Conservation (phyloP, 2,113 vertebrate species). For the Ameiurus melas region DNA sequence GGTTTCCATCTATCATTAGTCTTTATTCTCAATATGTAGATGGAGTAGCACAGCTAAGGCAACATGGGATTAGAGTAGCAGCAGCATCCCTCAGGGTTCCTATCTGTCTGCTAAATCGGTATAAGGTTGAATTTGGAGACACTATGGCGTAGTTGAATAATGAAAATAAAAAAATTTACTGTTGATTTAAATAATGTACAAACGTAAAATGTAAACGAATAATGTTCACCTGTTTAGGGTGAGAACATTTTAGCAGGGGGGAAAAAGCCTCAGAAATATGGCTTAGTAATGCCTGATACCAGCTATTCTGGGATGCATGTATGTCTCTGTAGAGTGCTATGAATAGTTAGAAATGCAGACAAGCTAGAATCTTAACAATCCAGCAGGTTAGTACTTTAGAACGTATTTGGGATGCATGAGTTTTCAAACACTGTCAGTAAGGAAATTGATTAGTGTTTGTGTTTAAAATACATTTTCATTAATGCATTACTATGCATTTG, state of each 20-base stretch:
- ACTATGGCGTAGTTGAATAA: not conserved
- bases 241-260: no score
- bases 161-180: not conserved
- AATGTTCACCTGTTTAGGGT: not conserved
- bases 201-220: not conserved
- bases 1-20: not conserved
- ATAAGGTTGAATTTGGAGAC: not conserved
- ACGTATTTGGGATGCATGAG: not conserved
- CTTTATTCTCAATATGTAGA: not conserved
- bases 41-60: not conserved
- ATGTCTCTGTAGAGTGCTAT: no score
- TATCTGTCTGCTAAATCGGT: not conserved
- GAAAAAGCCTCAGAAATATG: no score
- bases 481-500: not conserved
- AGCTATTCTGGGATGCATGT: no score
- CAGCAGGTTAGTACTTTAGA: not conserved
- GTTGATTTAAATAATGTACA: not conserved
- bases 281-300: no score
- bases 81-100: not conserved
- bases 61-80: not conserved
- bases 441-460: not conserved
- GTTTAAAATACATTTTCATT: not conserved
- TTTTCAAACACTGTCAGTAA: not conserved
- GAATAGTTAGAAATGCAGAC: no score
- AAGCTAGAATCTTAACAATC: no score